Percentiles rank a stretch among this genome's conserved stretches.
These are phyloP conservation scores for Hermodice carunculata DNA, from an alignment of 2,888 invertebrate genomes.

Conservation along the genomic window DNA sequence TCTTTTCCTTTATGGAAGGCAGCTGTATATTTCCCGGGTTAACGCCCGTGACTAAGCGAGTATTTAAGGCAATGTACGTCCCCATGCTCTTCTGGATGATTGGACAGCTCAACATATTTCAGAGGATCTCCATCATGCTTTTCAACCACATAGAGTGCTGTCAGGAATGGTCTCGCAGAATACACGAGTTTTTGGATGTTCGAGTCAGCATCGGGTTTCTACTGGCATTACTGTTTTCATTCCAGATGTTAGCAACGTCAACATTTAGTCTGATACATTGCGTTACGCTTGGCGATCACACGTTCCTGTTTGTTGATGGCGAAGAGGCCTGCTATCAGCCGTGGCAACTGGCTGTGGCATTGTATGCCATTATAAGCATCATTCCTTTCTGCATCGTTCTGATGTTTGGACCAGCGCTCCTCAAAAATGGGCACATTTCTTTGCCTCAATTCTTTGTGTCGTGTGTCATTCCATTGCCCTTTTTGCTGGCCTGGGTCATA, in stretches of 20 bases:
- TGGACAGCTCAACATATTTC: neutral
- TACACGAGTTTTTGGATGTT: no score
- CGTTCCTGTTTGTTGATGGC: conserved; percentile 4
- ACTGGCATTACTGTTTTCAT: conserved; percentile 6
- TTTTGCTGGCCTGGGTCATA: conserved; percentile 8
- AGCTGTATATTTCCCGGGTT: conserved; percentile 4
- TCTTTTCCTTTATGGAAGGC: neutral
- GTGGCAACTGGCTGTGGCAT: neutral
- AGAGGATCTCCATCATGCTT: no score
- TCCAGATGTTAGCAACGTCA: conserved; percentile 3
- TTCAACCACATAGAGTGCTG: no score
- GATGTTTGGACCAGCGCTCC: neutral
- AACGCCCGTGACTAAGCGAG: neutral
- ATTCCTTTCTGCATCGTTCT: conserved; percentile 5
- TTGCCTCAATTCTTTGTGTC: conserved; percentile 5
- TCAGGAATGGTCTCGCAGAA: no score
- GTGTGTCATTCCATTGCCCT: conserved; percentile 4
- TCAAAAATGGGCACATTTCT: neutral
- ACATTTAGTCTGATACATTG: conserved; percentile 2
- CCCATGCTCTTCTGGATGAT: neutral
- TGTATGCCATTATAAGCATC: conserved; percentile 3
- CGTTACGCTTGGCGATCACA: neutral
- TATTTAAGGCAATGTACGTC: neutral
- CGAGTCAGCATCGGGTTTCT: no score
- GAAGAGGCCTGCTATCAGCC: neutral